Base-by-base conservation (phyloP, 1,140 invertebrate species). In the Drosophila sucinea region DNA sequence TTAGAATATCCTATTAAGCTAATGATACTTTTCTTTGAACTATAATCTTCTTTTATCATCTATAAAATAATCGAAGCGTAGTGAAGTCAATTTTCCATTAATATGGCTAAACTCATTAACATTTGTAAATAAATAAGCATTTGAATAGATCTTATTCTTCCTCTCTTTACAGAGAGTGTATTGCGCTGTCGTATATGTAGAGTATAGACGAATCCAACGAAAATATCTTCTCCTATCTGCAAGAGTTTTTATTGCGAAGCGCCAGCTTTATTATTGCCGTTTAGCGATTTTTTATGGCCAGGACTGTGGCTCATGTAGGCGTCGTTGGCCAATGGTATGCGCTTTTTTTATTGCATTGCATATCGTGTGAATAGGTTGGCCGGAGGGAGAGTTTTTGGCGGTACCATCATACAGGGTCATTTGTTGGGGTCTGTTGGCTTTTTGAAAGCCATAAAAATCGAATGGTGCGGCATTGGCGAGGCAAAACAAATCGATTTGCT, bases 401-500 rank as follows among this genome's bases (percentile, higher is more conserved):
- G 4, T 47, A 5, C 17, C 44, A 47, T 47, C 44, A 27, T 8
- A 27, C 54, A 70, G 74, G 83, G 83, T 79, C 79, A 79, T 83
- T 83, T 86, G 72, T 76, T 76, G 73, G 73, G 73, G 84, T 78
- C 77, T 67, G 77, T 79, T 89, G 63, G 84, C 84, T 78, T 89
- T 85, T 87, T 77, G 70, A 86, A 83, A 77, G 77, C 83, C 77
- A 86, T 86, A 87, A 87, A 86, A 86, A 86, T 87, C 73, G 83
- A 86, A 86, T 83, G 83, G 75, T 69, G 62, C 61, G 65, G 75
- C 75, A 60, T 47, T 81, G 66, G 60, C 27, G 56, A 68, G 32
- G 83, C 60, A 68, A 77, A 76, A 89, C 84, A 82, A 89, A 89
- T 89, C 84, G 84, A 89, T 89, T 89, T 89, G 84, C 86, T 84